Conservation (phyloP, 2,797 vertebrate genomes). For the Gallinago solitaria region DNA sequence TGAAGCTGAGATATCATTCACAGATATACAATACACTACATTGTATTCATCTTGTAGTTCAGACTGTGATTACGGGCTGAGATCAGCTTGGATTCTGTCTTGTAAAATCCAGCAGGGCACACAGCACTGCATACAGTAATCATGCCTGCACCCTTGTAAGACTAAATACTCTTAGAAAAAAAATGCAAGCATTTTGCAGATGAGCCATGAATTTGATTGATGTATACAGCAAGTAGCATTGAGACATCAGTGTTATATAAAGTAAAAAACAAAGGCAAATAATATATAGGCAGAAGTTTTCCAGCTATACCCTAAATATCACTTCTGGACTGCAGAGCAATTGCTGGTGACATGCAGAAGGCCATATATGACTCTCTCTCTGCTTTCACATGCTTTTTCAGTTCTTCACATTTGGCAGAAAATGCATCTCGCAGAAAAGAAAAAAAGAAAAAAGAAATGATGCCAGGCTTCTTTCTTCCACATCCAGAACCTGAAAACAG, state of each 20-base stretch:
- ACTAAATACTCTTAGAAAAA: neutral
- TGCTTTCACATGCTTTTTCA: neutral
- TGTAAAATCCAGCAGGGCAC: neutral
- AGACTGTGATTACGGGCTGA: neutral
- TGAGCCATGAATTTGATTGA: neutral
- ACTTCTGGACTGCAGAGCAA: neutral
- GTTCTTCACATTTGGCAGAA: slow-evolving; percentile 16
- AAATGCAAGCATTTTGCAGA: neutral
- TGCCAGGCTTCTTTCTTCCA: neutral
- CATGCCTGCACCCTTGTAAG: neutral
- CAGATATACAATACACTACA: neutral
- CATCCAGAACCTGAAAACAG: neutral
- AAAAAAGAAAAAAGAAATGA: neutral
- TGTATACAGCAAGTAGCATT: neutral
- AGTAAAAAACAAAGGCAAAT: neutral
- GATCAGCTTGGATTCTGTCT: neutral
- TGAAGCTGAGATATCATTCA: neutral
- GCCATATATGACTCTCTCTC: neutral
- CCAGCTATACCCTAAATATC: neutral
- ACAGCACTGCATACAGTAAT: neutral
- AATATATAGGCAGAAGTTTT: neutral
- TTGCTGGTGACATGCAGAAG: neutral
- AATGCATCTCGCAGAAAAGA: neutral
- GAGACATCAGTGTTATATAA: neutral
- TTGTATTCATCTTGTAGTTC: neutral